Evolutionary conservation across 2,113 vertebrate species (phyloP), one percentile per base, ranked within the genome.

Genomic region (Xyrauchen texanus): DNA sequence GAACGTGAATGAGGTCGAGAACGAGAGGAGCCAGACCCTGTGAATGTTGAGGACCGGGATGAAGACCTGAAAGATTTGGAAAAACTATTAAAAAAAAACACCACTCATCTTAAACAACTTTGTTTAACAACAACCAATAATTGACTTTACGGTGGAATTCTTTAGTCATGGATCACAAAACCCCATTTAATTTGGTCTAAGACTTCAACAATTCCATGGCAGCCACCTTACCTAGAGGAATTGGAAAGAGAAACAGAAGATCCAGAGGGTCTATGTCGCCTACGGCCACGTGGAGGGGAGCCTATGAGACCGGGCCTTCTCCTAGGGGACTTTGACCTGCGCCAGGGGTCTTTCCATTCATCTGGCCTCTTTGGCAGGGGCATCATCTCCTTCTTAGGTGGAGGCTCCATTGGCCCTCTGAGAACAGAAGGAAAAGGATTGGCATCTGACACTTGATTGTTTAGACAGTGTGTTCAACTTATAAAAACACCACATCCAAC

Each of bases 291-390:
- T 42, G 93, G 96, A 0, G 97, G 98, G 0, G 98, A 99, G 3
- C 92, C 86, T 0, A 94, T 94, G 51, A 94, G 47, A 0, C 95
- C 94, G 0, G 94, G 89, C 0, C 96, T 96, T 91, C 96, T 96
- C 68, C 97, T 93, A n/a, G 98, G 98, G 1, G 98, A 99, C 83
- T 99, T 99, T 67, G 98, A 99, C 89, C 98, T 94, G 66, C 96
- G 96, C 98, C 98, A 99, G 0, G 98, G 98, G 68, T 99, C 98
- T 85, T 98, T 98, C 97, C 98, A 99, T 73, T 99, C 97, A 3
- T 99, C 97, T 0, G 97, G 96, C 1, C 96, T 90, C 86, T 98
- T 96, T 0, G 94, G 92, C 42, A 90, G 57, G 0, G 92, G 85
- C 16, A 88, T 61, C 0, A 86, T 85, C 45, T 99, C 96, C 87